Base-by-base conservation (phyloP, 2,113 vertebrate species). In the Entomyzon cyanotis region DNA sequence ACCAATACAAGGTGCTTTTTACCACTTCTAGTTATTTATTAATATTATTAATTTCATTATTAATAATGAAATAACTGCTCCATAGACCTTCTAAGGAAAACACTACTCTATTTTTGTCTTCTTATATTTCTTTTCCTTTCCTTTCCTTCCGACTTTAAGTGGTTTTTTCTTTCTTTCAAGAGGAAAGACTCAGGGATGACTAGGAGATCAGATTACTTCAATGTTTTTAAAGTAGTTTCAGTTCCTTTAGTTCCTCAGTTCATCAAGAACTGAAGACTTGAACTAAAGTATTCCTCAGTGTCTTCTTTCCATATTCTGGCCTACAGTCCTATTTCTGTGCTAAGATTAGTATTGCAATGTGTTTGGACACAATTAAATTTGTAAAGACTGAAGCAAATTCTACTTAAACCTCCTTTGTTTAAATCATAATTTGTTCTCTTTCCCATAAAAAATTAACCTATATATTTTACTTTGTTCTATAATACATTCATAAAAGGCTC, bases 381-480 rank as follows among this genome's bases (percentile, higher is more conserved):
- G 0, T 73, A 71, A 84, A 80, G 49, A 94, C 41, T 68, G 53
- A 65, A 85, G 37, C 2, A 85, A 69, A 83, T 93, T 76, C 63
- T 77, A n/a, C 42, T 93, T 69, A 77, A 65, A 7, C 11, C 1
- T 73, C 46, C 41, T 90, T 90, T 90, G 42, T 95, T 88, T 87
- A 87, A 93, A 86, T 79, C 2, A 41, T 73, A 84, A 58, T 76
- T 90, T 90, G 16, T 87, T 94, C 82, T 90, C 37, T 59, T 94
- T 85, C 55, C 25, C 58, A 35, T 79, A 85, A 62, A 67, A 75
- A 83, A 95, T 87, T 94, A 95, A 83, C 53, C 62, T 79, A 69
- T 87, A 62, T 80, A 68, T 90, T 90, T 91, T 91, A 88, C 58
- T 91, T 85, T 62, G 22, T 82, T 93, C 53, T 83, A 41, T 37